Percentiles rank a stretch among this genome's conserved stretches.
These are phyloP conservation scores for Xiphydria camelus DNA, from an alignment of 2,888 invertebrate genomes.

Conservation along the genomic window DNA sequence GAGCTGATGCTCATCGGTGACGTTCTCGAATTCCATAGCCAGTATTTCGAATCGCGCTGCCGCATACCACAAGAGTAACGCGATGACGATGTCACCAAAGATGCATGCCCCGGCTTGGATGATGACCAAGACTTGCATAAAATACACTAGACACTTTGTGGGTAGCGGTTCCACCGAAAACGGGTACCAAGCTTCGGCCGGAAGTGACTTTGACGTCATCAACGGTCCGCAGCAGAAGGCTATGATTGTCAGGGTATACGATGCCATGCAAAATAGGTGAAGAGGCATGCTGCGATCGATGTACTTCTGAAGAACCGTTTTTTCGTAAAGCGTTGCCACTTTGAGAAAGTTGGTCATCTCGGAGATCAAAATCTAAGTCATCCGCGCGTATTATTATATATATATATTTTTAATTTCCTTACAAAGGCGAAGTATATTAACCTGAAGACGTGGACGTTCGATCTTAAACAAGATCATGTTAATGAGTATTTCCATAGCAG, in stretches of 20 bases:
- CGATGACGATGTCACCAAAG: constrained; percentile 34
- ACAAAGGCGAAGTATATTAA: constrained; percentile 14
- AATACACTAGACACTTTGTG: constrained; percentile 27
- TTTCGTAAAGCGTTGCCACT: constrained; percentile 20
- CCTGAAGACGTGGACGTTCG: constrained; percentile 31
- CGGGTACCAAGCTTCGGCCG: constrained; percentile 42
- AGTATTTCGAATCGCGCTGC: constrained; percentile 38
- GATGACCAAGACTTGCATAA: constrained; percentile 31
- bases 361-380: constrained; percentile 27
- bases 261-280: constrained; percentile 26
- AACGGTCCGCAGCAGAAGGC: constrained; percentile 36
- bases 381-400: constrained; percentile 8
- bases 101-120: constrained; percentile 33
- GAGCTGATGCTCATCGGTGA: constrained; percentile 17
- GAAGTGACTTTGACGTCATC: constrained; percentile 32
- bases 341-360: constrained; percentile 30
- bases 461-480: constrained; percentile 37
- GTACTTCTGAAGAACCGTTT: constrained; percentile 31
- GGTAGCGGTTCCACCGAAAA: constrained; percentile 30
- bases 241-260: constrained; percentile 30
- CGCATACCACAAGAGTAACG: constrained; percentile 38
- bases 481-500: constrained; percentile 31
- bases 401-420: constrained; percentile 5
- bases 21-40: constrained; percentile 17
- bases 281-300: constrained; percentile 32